Evolutionary conservation across 2,113 vertebrate species (phyloP).

Genomic region (Budorcas taxicolor): DNA sequence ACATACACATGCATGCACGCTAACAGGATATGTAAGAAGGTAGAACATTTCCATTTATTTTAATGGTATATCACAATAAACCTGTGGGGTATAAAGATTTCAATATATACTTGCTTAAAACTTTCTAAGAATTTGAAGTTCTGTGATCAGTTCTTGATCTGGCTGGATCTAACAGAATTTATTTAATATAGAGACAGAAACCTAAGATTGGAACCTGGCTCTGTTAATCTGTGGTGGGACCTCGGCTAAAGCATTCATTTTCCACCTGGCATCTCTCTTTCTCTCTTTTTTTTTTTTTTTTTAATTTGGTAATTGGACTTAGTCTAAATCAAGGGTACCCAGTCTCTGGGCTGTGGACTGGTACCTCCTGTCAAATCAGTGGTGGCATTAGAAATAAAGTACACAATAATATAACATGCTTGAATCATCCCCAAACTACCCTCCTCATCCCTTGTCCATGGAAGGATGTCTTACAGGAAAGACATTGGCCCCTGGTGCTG

Average conservation of each 20-base stretch:
- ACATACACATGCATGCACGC: fast-evolving
- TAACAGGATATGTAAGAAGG: not conserved
- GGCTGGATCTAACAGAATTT: not conserved
- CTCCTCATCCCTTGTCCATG: not conserved
- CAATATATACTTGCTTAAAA: not conserved
- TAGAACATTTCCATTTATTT: not conserved
- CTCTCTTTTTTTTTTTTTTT: not conserved
- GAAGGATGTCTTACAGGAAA: not conserved
- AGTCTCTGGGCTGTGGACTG: not conserved
- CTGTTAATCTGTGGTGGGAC: not conserved
- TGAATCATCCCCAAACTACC: not conserved
- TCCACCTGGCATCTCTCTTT: not conserved
- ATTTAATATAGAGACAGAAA: not conserved
- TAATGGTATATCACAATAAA: not conserved
- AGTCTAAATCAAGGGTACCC: not conserved
- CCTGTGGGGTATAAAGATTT: not conserved
- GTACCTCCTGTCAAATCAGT: not conserved
- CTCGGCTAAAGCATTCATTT: not conserved
- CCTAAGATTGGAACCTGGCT: not conserved
- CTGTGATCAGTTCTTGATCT: not conserved
- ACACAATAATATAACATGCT: not conserved
- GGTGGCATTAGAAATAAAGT: not conserved
- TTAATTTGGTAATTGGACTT: not conserved
- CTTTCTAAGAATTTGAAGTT: not conserved
- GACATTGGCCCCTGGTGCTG: not conserved